Base-by-base conservation (phyloP, 2,797 vertebrate species). In the Onychomys torridus region DNA sequence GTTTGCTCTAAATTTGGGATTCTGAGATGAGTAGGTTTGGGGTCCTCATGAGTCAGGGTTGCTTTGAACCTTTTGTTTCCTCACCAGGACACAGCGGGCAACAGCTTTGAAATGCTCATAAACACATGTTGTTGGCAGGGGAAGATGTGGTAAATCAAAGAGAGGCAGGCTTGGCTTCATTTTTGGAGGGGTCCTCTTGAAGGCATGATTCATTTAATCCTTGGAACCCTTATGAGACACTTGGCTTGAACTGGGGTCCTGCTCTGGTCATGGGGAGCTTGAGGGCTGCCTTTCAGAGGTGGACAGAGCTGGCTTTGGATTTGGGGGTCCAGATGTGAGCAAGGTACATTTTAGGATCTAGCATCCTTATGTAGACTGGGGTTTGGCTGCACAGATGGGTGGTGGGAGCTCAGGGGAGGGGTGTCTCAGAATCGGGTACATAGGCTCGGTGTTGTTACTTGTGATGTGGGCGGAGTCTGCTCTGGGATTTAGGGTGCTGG, bases 1-100 rank as follows among this genome's bases (percentile, higher is more conserved):
- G 17, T 87, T 91, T 78, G 63, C 12, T n/a, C 61, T 92, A 83
- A 94, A 85, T 81, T 77, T 78, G 55, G 73, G 61, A 17, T 92
- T 89, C 86, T 91, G 23, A n/a, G 19, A 19, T 93, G 29, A 27
- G 9, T 34, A 52, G 37, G 32, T 25, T 59, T 82, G 76, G 83
- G 37, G 63, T 77, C 21, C 63, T 92, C 59, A 3, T 0, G 10
- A 81, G 37, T 59, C 61, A 77, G 78, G 46, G 21, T 7, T 43
- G 6, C 43, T 89, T 69, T 29, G 11, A 85, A n/a, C 69, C 37
- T 73, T 73, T 69, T 40, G 32, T 61, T 91, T 89, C 57, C 79
- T 88, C 59, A 25, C 6, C 17, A 1, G 16, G 43, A 19, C 25
- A 29, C 14, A 16, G 40, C 43, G 19, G 19, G 8, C 52, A 29